Evolutionary conservation across 1,140 invertebrate species (phyloP), one percentile per base, ranked within the genome.

Genomic region (Dendroctonus ponderosae): DNA sequence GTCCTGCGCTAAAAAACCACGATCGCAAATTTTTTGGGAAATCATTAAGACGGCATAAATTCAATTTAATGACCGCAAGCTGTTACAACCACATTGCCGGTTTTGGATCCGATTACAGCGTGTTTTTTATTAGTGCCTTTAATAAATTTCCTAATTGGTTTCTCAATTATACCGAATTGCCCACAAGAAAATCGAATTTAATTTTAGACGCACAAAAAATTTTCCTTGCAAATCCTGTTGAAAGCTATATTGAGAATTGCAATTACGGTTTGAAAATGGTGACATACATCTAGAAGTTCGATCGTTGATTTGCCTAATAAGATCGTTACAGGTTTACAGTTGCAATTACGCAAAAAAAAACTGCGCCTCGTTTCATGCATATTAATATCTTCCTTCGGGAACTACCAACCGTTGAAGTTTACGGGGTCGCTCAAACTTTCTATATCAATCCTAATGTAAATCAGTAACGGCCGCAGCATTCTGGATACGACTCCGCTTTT

Each of bases 381-480:
- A 56, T 38, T 56, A 56, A 56, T 56, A 41, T 11, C 39, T 39
- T 56, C 39, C 39, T 56, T 11, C 26, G 53, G n/a, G 39, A 56
- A 9, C 41, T 15, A 26, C 26, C 6, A 40, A 56, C 26, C 11
- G 39, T 40, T 40, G 14, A 49, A 60, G 9, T 11, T 60, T 60
- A 49, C 12, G n/a, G 39, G 58, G 58, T 39, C 37, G 38, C 26
- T 11, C 14, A 37, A 60, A 60, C 58, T 60, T 60, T 60, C 43
- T 44, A 49, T 60, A 60, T 60, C 58, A 49, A 60, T 60, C 49
- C 58, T 60, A 60, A 60, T 60, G 58, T 60, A 60, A 60, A 60
- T 60, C 39, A 15, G 15, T n/a, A 14, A 49, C 43, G 43, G 44
- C 11, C 15, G 37, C 26, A 6, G 26, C 26, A 40, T 56, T 56